These are phyloP conservation scores for Anisognathus igniventris DNA, from an alignment of 2,797 vertebrate genomes.

Conservation along the genomic window DNA sequence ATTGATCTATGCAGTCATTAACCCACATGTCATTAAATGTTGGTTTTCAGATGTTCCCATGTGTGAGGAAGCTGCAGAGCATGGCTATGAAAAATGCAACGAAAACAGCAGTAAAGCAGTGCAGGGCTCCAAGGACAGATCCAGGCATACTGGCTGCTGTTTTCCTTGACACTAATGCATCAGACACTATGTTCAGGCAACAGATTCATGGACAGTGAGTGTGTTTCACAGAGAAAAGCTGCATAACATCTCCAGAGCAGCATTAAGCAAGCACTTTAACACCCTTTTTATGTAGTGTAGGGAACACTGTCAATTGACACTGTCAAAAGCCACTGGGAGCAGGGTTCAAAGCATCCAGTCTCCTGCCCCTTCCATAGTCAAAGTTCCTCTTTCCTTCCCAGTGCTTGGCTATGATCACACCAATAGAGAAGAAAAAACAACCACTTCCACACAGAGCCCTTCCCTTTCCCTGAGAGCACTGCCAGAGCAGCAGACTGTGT, in stretches of 20 bases:
- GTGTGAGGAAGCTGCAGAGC: neutral
- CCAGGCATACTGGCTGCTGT: neutral
- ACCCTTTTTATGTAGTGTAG: neutral
- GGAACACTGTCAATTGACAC: neutral
- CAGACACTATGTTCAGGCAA: neutral
- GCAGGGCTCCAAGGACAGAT: neutral
- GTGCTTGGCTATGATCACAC: accelerated
- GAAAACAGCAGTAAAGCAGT: neutral
- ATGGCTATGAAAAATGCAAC: accelerated
- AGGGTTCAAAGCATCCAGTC: neutral
- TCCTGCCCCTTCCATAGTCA: neutral
- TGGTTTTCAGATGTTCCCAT: neutral
- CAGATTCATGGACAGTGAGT: neutral
- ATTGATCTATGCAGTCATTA: neutral
- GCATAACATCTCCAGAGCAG: neutral
- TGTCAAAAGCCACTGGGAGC: neutral
- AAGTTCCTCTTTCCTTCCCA: neutral
- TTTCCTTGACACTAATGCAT: neutral
- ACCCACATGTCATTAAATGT: neutral
- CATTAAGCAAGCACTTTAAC: neutral
- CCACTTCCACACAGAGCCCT: accelerated
- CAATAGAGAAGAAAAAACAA: accelerated
- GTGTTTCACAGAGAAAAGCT: neutral
- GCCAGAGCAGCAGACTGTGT: neutral
- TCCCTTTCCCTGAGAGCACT: neutral